Conservation (phyloP, 2,888 invertebrate species). For the Macaria notata region DNA sequence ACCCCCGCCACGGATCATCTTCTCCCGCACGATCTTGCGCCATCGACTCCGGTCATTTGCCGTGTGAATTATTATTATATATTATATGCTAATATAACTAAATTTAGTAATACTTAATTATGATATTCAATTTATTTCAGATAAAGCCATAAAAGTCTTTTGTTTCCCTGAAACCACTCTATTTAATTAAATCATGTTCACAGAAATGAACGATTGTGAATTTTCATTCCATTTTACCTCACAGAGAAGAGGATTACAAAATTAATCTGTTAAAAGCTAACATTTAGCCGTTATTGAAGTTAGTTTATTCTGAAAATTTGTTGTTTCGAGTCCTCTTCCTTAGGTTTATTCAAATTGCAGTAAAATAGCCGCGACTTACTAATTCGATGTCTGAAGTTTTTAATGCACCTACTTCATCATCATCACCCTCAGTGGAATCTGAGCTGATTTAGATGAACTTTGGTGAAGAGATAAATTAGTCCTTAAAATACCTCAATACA, state of each 20-base stretch:
- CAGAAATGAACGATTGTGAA: background rate
- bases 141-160: background rate
- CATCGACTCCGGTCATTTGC: too few relatives aligned
- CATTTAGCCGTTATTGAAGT: background rate
- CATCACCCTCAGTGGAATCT: background rate
- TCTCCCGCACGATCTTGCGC: too few relatives aligned
- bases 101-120: too few relatives aligned
- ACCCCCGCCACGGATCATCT: too few relatives aligned
- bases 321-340: background rate
- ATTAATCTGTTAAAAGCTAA: slow-evolving; percentile 3
- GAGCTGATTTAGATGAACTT: too few relatives aligned
- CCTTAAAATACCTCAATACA: too few relatives aligned
- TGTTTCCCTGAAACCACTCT: slow-evolving; percentile 8
- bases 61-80: too few relatives aligned
- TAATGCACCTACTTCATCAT: background rate
- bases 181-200: slow-evolving; percentile 3
- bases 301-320: background rate
- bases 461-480: too few relatives aligned
- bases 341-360: background rate
- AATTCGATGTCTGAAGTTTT: background rate
- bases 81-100: too few relatives aligned
- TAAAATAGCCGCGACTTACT: too few relatives aligned
- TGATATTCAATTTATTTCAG: too few relatives aligned
- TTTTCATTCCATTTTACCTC: slow-evolving; percentile 1
- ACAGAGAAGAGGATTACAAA: slow-evolving; percentile 4